Evolutionary conservation across 2,113 vertebrate species (phyloP).

Genomic region (Crotalus tigris): DNA sequence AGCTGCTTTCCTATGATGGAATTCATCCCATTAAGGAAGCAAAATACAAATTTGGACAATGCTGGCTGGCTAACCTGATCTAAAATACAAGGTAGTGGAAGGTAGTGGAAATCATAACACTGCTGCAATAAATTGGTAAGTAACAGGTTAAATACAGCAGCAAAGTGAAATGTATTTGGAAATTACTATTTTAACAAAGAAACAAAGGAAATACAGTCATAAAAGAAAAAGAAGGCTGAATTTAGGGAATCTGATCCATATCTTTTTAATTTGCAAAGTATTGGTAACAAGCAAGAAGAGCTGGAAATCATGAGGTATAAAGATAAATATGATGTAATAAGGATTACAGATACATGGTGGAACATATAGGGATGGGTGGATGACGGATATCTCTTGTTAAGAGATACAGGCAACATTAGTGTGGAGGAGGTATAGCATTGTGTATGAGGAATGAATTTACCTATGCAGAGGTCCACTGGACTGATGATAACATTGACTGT

Average conservation of each 20-base stretch:
- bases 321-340: background rate
- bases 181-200: background rate
- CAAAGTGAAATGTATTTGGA: background rate
- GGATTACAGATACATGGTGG: background rate
- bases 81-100: background rate
- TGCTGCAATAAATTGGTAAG: background rate
- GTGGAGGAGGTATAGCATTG: background rate
- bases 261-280: background rate
- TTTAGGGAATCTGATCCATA: background rate
- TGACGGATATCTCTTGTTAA: background rate
- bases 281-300: background rate
- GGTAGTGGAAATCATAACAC: background rate
- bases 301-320: background rate
- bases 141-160: background rate
- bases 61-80: background rate
- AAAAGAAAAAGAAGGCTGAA: background rate
- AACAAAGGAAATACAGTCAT: background rate
- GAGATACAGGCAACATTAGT: background rate
- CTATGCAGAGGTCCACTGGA: background rate
- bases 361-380: background rate
- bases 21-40: background rate
- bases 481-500: background rate
- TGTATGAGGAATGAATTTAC: background rate
- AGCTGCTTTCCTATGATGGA: background rate
- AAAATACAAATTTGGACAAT: background rate